Base-by-base conservation (phyloP, 2,113 vertebrate species). In the Peromyscus leucopus region DNA sequence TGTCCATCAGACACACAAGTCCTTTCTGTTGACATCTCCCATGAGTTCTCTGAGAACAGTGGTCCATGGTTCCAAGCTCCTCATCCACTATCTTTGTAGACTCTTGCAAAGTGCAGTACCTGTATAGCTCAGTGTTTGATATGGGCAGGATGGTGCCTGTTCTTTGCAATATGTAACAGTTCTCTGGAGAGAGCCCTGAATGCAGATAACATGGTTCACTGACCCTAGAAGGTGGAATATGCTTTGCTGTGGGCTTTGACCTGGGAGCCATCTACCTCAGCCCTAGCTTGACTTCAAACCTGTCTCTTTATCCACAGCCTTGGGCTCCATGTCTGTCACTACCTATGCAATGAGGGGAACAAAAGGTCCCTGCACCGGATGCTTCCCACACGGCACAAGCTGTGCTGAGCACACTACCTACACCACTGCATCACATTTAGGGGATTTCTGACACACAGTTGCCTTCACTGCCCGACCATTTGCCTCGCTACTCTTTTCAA, bases 201-300 rank as follows among this genome's bases (percentile, higher is more conserved):
- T 22, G 6, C 1, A 10, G 39, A 15, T 26, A 59, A 63, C 8
- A 0, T 5, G 17, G 39, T 26, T n/a, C 10, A 0, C 59, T 59
- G 71, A 13, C 24, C 15, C n/a, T 75, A 74, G 26, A 72, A 9
- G 36, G 36, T 72, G 36, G 48, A 72, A 16, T 72, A 88, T 39
- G 5, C 33, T 91, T 80, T 61, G 82, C 17, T 57, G 31, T 71
- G 46, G 8, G 11, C 39, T 88, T 63, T 1, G 21, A 31, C 9
- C 2, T 39, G 11, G 4, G 28, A 46, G 28, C 51, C 26, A n/a
- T 42, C 33, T 59, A 31, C 0, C 48, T 88, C 39, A 51, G 72
- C 79, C 78, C 39, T 79, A 57, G 21, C 3, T 82, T 59, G 78
- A 28, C 55, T 12, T 76, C 21, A 17, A 55, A 31, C 28, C n/a